Evolutionary conservation across 2,888 invertebrate genomes (phyloP), one percentile per base, ranked within the genome.

Genomic region (Pseudoips prasinana): DNA sequence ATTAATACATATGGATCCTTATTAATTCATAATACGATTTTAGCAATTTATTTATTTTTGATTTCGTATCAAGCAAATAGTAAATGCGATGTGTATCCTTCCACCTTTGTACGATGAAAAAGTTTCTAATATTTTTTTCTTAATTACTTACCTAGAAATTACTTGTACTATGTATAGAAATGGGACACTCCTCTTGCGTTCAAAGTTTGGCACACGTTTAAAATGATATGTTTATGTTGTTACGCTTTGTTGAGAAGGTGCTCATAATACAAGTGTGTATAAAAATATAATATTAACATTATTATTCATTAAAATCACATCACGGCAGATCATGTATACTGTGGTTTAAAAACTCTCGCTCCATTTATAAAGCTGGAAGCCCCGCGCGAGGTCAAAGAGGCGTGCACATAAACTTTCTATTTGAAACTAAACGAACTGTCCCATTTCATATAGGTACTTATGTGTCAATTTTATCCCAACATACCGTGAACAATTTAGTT

Each of bases 161-260:
- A 45, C 43, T 56, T 48, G 56, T 42, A 46, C 43, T 53, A 32
- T 39, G 32, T 57, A 62, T 52, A 46, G 64, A 75, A 76, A 79
- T 76, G 73, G 73, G 77, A 74, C 72, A 63, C 39, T 65, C 67
- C 58, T 59, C 48, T 58, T 45, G 50, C 53, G 49, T 54, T 58
- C 54, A 58, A 60, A 50, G 67, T 78, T 83, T 82, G 83, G 83
- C 83, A 83, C 83, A 78, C 62, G 58, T 57, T 70, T 60, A 46
- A 60, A 60, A 57, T 77, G 78, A 78, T 81, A 79, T 79, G 77
- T 77, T 56, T 53, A 62, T 71, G 40, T 49, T 28, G 17, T 29
- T 30, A 42, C 29, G 46, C 50, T 47, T 32, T 52, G 41, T 30
- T 58, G 55, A 54, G 37, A 46, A 32, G 54, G 37, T 54, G 33